Evolutionary conservation across 37 sponge, comb jelly and placozoan genomes (phyloP).

Genomic region (Petrosia ficiformis): DNA sequence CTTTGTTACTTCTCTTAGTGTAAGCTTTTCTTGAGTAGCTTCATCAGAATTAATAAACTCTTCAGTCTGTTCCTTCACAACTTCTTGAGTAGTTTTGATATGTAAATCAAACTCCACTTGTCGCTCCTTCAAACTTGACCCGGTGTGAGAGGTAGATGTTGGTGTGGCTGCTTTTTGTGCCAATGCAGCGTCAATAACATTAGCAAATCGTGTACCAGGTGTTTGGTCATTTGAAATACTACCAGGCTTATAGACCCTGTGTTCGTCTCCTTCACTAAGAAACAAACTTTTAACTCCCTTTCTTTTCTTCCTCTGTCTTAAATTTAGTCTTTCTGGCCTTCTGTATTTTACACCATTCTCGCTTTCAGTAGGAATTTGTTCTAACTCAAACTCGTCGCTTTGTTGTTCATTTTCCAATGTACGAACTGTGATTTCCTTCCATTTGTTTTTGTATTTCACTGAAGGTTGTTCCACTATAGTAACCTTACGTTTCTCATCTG

Average conservation of each 20-base stretch:
- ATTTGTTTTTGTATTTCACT: no score
- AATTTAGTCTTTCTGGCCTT: no score
- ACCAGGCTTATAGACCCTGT: no score
- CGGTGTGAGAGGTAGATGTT: neutral
- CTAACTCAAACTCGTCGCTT: neutral
- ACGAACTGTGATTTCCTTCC: no score
- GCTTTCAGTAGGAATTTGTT: neutral
- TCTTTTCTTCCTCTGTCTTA: no score
- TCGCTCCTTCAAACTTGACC: conserved; percentile 7
- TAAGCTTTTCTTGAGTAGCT: neutral
- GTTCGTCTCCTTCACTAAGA: no score
- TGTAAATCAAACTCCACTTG: conserved; percentile 21
- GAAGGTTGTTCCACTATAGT: no score
- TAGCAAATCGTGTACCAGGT: neutral
- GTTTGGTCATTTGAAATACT: no score
- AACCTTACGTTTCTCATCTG: no score
- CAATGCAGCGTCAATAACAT: neutral
- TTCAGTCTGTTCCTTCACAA: conserved; percentile 37
- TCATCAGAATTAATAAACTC: conserved; percentile 25
- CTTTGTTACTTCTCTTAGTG: neutral
- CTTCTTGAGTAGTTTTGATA: conserved; percentile 29
- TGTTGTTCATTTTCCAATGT: neutral
- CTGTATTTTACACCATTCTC: neutral
- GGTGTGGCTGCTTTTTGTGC: neutral
- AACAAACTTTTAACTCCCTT: no score